Base-by-base conservation (phyloP, 2,888 invertebrate genomes). In the Eledona agricola region DNA sequence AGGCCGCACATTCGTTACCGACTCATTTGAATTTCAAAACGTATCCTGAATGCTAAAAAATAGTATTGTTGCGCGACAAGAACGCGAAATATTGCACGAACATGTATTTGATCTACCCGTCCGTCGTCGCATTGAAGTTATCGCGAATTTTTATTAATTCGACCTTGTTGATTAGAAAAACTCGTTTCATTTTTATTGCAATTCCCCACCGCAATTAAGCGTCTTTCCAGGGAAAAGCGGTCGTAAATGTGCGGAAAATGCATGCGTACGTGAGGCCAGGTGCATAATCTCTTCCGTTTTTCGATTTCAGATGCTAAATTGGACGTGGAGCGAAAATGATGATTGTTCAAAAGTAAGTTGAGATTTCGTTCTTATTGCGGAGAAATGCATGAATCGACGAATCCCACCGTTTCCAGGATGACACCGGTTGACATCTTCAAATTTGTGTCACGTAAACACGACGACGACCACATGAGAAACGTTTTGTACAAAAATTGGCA, bases 271-370 rank as follows among this genome's bases (percentile, higher is more conserved):
- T n/a, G n/a, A n/a, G n/a, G n/a, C 12, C 17, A 32, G 13, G 17
- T 46, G 15, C 23, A 40, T 55, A 52, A 49, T 52, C 38, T 32
- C n/a, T 45, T 25, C 17, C 28, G 28, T 46, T 51, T 55, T 57
- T 42, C 2, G 43, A 42, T 51, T 54, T 54, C 59, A 59, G 59
- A 59, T 59, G 38, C 59, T 45, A 52, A 59, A 59, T 53, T 51
- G 56, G 54, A 57, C 43, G 12, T 54, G 56, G 51, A 54, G 51
- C 54, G 51, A 59, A 51, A 57, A 42, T 40, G 58, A 58, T 52
- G 59, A 59, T 55, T 55, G 22, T 50, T 50, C 38, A 15, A 54
- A 43, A 54, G 59, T 59, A 59, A 59, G 59, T 59, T 52, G 35
- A 49, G 10, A 17, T 31, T 20, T 37, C 22, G 13, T 16, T 19